phyloP scores from a whole-genome alignment of 2,797 vertebrate species.

The Anabacerthia variegaticeps region DNA sequence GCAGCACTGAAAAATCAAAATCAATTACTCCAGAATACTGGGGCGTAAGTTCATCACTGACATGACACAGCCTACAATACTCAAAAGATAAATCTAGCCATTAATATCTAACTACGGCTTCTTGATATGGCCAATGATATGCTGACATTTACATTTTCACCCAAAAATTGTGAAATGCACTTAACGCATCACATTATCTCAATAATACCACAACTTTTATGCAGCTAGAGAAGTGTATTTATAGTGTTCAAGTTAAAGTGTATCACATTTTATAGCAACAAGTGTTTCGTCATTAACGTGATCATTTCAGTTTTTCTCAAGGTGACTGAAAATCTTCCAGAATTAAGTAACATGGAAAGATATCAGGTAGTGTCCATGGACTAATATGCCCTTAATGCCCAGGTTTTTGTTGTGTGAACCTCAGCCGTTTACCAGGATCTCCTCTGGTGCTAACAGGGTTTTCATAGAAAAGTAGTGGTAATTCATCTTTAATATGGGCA shows the following conservation, averaged over 20 bases:
- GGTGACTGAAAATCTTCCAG: neutral
- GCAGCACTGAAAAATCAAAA: neutral
- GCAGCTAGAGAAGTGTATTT: neutral
- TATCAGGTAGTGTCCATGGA: neutral
- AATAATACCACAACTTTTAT: neutral
- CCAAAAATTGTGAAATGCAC: neutral
- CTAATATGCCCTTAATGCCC: neutral
- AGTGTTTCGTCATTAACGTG: neutral
- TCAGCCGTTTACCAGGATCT: neutral
- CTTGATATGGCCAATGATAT: neutral
- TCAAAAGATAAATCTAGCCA: neutral
- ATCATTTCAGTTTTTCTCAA: neutral
- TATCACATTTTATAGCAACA: neutral
- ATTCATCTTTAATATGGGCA: constrained; percentile 53
- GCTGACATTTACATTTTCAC: neutral
- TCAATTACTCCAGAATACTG: neutral
- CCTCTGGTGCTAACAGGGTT: neutral
- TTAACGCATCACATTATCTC: neutral
- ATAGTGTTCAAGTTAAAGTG: neutral
- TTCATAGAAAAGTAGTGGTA: constrained; percentile 2
- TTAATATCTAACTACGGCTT: neutral
- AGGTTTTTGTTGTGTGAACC: neutral
- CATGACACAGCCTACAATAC: neutral
- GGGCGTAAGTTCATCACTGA: neutral
- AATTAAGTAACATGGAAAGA: neutral